These are phyloP conservation scores for Ophthalmolycus amberensis DNA, from an alignment of 2,113 vertebrate species.

Conservation along the genomic window DNA sequence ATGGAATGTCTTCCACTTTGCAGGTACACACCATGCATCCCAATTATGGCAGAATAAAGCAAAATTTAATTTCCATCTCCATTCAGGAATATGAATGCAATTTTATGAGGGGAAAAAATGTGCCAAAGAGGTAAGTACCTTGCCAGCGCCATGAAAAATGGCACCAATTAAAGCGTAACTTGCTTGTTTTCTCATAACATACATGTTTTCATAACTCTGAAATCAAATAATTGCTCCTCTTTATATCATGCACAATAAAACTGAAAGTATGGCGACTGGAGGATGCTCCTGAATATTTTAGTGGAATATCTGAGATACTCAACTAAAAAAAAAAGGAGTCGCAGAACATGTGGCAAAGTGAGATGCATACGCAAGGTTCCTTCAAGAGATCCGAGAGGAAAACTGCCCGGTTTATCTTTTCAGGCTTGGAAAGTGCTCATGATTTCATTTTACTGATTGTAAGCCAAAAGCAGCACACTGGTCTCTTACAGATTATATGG, in stretches of 20 bases:
- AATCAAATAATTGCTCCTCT: conserved; percentile 99
- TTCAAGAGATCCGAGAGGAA: conserved; percentile 88
- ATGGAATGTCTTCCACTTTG: conserved; percentile 59
- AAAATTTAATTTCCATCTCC: conserved; percentile 83
- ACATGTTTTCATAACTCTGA: conserved; percentile 99
- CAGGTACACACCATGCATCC: conserved; percentile 84
- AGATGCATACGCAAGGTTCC: conserved; percentile 90
- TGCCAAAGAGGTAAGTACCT: conserved; percentile 97
- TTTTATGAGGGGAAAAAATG: conserved; percentile 91
- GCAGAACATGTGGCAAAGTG: conserved; percentile 89
- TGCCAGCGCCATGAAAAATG: conserved; percentile 96
- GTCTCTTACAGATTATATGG: conserved; percentile 90
- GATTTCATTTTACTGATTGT: conserved; percentile 95
- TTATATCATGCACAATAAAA: conserved; percentile 99
- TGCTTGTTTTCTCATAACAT: conserved; percentile 99
- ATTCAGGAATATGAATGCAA: conserved; percentile 95
- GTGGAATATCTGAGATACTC: conserved; percentile 82
- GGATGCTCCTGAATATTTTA: conserved; percentile 96
- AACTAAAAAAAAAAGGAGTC: conserved; percentile 70
- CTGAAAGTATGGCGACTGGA: conserved; percentile 92
- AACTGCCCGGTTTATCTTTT: conserved; percentile 93
- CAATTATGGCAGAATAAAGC: conserved; percentile 83
- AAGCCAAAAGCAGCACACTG: conserved; percentile 91
- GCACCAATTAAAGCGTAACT: conserved; percentile 98
- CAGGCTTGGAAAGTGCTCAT: conserved; percentile 87